Evolutionary conservation across 2,797 vertebrate species (phyloP), one percentile per base, ranked within the genome.

Genomic region (Rhinophrynus dorsalis): DNA sequence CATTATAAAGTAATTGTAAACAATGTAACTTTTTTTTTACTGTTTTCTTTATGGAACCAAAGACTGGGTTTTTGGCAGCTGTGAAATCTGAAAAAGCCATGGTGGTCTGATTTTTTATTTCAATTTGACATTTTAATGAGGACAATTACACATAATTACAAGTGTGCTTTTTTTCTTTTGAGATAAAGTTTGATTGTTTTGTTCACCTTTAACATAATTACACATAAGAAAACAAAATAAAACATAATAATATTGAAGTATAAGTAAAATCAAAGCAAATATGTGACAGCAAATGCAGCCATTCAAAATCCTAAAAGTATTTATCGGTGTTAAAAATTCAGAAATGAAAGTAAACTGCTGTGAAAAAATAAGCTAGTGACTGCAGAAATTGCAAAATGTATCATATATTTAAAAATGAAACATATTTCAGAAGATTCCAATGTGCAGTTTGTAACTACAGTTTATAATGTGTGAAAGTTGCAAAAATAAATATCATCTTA

Each of bases 1-100:
- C 81, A 85, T 82, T 86, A 86, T 59, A n/a, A n/a, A n/a, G n/a
- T n/a, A n/a, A 48, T 85, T 86, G 84, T 85, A 79, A 76, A 76
- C 78, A 79, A 76, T 77, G 84, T 83, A 87, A 86, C 83, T 81
- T 81, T 10, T 1, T 62, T 79, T 75, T 33, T 67, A 78, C 15
- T 77, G 73, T 73, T 75, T 71, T 75, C 79, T 77, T 75, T 79
- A 75, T 74, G 79, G 81, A 61, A 78, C 56, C 73, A 73, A 60
- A 77, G 70, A 73, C 60, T 73, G 70, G 47, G 27, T 73, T 72
- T 73, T 66, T 73, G 62, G 70, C 70, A 73, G 70, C 70, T 59
- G 70, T 67, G 56, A 66, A 73, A 73, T 23, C 40, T 73, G 52
- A 73, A 54, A 66, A 74, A 60, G 74, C 74, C 71, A 75, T 75